phyloP scores from a whole-genome alignment of 2,888 invertebrate genomes.

The Eudemis profundana region DNA sequence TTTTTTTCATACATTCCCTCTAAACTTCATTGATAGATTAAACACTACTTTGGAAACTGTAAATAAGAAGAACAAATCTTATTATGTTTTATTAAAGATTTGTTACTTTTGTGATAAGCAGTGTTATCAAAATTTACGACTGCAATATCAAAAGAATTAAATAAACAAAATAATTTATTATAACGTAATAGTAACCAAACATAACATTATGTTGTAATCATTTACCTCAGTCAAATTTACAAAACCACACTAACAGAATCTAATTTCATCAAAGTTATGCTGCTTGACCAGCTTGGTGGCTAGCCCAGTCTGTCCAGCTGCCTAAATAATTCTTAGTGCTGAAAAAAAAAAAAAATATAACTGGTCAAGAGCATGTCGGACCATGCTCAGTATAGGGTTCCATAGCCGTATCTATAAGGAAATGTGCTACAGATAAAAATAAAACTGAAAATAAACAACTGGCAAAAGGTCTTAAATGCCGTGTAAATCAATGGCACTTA shows the following conservation, averaged over 20 bases:
- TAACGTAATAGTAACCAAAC: neutral
- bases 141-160: neutral
- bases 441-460: too few relatives aligned
- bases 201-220: conserved; percentile 14
- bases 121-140: neutral
- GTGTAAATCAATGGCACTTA: too few relatives aligned
- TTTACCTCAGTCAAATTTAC: neutral
- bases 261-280: neutral
- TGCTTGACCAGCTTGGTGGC: conserved; percentile 51
- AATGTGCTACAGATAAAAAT: too few relatives aligned
- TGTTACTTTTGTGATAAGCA: neutral
- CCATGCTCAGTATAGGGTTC: too few relatives aligned
- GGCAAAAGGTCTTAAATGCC: too few relatives aligned
- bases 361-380: too few relatives aligned
- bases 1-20: too few relatives aligned
- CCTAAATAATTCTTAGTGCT: conserved; percentile 85
- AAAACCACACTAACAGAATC: conserved; percentile 4
- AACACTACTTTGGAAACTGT: too few relatives aligned
- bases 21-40: too few relatives aligned
- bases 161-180: conserved; percentile 18
- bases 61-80: too few relatives aligned
- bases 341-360: conserved; percentile 57
- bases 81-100: too few relatives aligned
- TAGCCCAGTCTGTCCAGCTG: conserved; percentile 87
- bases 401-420: too few relatives aligned